Evolutionary conservation across 2,888 invertebrate genomes (phyloP), one percentile per base, ranked within the genome.

Genomic region (Oscheius sp.): DNA sequence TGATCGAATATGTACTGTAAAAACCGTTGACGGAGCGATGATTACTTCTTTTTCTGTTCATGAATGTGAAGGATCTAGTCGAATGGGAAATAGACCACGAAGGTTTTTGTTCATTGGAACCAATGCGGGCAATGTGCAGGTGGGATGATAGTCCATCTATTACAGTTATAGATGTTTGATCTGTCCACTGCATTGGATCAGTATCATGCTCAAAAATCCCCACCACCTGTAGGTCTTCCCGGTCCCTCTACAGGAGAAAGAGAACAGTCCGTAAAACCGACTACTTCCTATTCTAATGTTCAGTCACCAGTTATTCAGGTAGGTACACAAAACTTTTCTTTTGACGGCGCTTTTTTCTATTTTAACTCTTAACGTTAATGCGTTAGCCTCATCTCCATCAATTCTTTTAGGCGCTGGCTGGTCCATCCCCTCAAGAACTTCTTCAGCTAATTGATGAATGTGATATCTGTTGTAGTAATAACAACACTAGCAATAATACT

Each of bases 11-110:
- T 96, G 95, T 88, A 92, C 94, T 4, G 94, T 97, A 75, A 92
- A 92, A 80, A 94, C 96, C 0, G 94, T 96, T 20, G 97, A 97
- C 89, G 92, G 92, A 1, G 93, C 94, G 12, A 92, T 92, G 14
- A 94, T 98, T 66, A 94, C 94, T 63, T 93, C 95, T 17, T 97
- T 96, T 89, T 93, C 93, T 87, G 94, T 96, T 12, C 95, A 95
- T 85, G 96, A 97, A 87, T 96, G 96, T 87, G 97, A 97, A 87
- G 95, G 95, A 1, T 94, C 95, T 0, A 92, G 93, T 83, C 90
- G 96, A 17, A 93, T 94, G 92, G 94, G 93, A 1, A 93, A 93
- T 32, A 72, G 92, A 62, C 94, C 94, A 6, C 89, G 94, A 3
- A 88, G 96, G 47, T 92, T 94, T 85, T 91, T 95, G 83, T 91